Conservation (phyloP, 1,140 invertebrate species). For the Gryon sp. region DNA sequence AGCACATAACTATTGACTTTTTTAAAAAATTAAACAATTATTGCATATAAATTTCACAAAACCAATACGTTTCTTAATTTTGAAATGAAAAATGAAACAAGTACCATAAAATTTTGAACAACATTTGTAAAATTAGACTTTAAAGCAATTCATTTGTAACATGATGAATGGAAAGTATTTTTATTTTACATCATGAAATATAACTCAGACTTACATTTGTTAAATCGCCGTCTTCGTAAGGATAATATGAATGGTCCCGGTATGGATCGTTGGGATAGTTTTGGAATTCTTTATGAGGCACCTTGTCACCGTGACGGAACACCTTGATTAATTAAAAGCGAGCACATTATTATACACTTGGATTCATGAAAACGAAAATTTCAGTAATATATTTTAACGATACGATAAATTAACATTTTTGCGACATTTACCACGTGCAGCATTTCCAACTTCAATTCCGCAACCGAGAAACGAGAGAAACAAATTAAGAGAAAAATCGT, state of each 20-base stretch:
- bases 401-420: constrained; percentile 9
- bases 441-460: constrained; percentile 69
- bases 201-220: constrained; percentile 77
- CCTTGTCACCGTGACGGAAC: constrained; percentile 78
- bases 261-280: constrained; percentile 78
- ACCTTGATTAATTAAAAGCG: constrained; percentile 71
- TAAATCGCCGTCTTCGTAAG: constrained; percentile 75
- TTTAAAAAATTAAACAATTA: no score
- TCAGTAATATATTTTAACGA: not conserved
- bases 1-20: no score
- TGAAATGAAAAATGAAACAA: no score
- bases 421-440: constrained; percentile 71
- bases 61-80: no score
- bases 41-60: no score
- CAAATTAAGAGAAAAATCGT: constrained; percentile 43
- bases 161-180: no score
- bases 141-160: no score
- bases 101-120: no score
- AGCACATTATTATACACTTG: constrained; percentile 21
- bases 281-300: constrained; percentile 74
- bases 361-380: no score
- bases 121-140: no score
- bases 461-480: constrained; percentile 27
- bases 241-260: constrained; percentile 73
- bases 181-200: not conserved